Conservation (phyloP, 2,113 vertebrate genomes). For the pig (Sus scrofa) region T2T-Sscrofa CM000823.6:52309001-52309500, state of each 20-base stretch:
- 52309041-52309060: not conserved
- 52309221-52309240: too few species aligned
- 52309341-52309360: too few species aligned
- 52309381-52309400: not conserved
- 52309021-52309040: not conserved
- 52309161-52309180: too few species aligned
- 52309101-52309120: slow-evolving; percentile 37
- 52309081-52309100: not conserved
- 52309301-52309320: too few species aligned
- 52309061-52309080: not conserved
- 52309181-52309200: too few species aligned
- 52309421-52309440: not conserved
- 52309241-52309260: too few species aligned
- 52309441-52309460: not conserved
- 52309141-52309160: too few species aligned
- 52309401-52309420: not conserved
- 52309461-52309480: not conserved
- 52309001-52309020: slow-evolving; percentile 38
- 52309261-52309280: too few species aligned
- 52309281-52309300: too few species aligned
- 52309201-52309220: too few species aligned
- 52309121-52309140: not conserved
- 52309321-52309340: too few species aligned
- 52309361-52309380: too few species aligned
- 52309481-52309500: not conserved